phyloP scores from a whole-genome alignment of 2,797 vertebrate genomes.

The Megaceryle alcyon region DNA sequence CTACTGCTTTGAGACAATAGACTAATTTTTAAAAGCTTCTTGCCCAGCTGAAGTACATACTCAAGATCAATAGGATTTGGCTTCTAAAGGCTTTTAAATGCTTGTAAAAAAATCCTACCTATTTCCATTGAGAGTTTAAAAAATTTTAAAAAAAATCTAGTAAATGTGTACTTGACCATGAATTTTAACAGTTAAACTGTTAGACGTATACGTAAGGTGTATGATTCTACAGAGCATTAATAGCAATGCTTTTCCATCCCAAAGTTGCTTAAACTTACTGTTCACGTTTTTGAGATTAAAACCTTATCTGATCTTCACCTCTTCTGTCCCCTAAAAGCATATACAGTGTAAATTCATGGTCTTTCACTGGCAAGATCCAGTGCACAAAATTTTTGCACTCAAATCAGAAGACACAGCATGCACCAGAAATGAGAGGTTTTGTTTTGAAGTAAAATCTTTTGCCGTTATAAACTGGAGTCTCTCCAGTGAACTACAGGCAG shows the following conservation, averaged over 20 bases:
- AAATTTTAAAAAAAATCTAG: too few relatives aligned
- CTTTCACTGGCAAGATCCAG: neutral
- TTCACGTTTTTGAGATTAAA: neutral
- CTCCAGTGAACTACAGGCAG: neutral
- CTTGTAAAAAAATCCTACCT: neutral
- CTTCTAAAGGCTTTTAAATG: neutral
- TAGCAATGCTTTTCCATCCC: neutral
- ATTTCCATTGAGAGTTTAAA: neutral
- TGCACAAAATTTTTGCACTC: neutral
- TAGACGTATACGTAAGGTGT: rapidly evolving
- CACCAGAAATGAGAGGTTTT: neutral
- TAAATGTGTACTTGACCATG: neutral
- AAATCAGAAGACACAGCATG: neutral
- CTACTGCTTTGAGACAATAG: neutral
- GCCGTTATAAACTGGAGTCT: neutral
- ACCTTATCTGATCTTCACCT: neutral
- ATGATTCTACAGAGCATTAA: neutral
- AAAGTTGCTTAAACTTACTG: neutral
- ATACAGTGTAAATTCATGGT: neutral
- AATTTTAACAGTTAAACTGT: neutral
- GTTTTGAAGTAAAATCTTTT: neutral
- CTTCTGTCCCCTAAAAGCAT: rapidly evolving
- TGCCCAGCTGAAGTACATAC: neutral
- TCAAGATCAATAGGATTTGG: rapidly evolving
- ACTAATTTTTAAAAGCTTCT: neutral